Conservation (phyloP, 1,140 invertebrate genomes). For the Ectropis grisescens region DNA sequence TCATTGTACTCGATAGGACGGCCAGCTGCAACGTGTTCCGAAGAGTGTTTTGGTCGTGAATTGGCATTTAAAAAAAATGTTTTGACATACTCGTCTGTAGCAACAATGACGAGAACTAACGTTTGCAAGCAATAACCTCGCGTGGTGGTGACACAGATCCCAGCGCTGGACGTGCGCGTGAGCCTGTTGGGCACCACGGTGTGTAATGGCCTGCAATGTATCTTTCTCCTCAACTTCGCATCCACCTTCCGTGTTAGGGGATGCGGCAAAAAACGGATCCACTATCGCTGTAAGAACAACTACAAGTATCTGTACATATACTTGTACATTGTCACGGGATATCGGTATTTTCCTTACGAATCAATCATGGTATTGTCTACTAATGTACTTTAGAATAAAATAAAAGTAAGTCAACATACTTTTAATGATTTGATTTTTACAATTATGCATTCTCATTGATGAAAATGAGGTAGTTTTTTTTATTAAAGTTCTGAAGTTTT, state of each 20-base stretch:
- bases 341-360: constrained; percentile 3
- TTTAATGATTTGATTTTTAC: no score
- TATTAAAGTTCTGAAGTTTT: no score
- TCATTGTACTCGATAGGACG: constrained; percentile 28
- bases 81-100: no score
- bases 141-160: constrained; percentile 62
- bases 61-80: no score
- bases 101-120: no score
- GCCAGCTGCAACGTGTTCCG: constrained; percentile 1
- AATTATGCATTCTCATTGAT: no score
- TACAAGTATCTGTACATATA: background rate
- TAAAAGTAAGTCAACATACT: no score
- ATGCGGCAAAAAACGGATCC: constrained; percentile 92
- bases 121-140: no score
- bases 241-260: constrained; percentile 82
- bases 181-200: constrained; percentile 71
- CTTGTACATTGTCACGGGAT: constrained; percentile 2
- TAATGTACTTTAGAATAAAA: no score
- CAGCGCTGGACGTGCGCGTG: constrained; percentile 62
- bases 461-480: no score
- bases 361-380: constrained; percentile 7
- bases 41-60: no score
- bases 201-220: constrained; percentile 76
- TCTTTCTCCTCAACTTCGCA: constrained; percentile 76
- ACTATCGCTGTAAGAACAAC: constrained; percentile 87